Conservation (phyloP, 2,113 vertebrate species). For the Nerophis ophidion region DNA sequence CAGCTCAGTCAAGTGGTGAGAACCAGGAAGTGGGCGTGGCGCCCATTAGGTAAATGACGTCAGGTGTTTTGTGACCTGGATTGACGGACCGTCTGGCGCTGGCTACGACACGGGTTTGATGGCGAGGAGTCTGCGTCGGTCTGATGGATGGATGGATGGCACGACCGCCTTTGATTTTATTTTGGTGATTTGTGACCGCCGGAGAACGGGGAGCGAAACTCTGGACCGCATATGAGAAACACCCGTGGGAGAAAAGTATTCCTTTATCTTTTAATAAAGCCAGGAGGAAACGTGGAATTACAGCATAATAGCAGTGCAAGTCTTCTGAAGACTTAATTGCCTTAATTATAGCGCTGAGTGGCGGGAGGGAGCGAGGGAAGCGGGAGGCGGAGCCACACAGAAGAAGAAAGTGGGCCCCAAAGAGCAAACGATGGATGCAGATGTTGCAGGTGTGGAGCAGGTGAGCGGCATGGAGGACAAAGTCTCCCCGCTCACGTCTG, state of each 20-base stretch:
- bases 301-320: conserved; percentile 67
- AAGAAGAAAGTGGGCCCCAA: conserved; percentile 21
- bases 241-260: conserved; percentile 69
- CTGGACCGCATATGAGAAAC: conserved; percentile 67
- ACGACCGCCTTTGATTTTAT: conserved; percentile 38
- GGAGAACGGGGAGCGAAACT: conserved; percentile 17
- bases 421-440: conserved; percentile 12
- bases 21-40: too few species aligned
- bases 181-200: conserved; percentile 50
- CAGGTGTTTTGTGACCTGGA: too few species aligned
- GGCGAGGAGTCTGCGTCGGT: not conserved
- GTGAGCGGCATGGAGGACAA: not conserved
- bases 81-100: too few species aligned
- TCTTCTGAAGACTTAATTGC: conserved; percentile 76
- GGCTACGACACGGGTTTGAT: too few species aligned
- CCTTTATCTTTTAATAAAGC: conserved; percentile 79
- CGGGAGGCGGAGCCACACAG: conserved; percentile 9
- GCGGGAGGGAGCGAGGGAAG: conserved; percentile 22
- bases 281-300: conserved; percentile 78
- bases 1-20: too few species aligned
- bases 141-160: not conserved
- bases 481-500: too few species aligned
- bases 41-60: too few species aligned
- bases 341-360: conserved; percentile 71
- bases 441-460: conserved; percentile 44